These are phyloP conservation scores for Dysmachus trigonus DNA, from an alignment of 2,888 invertebrate species.

Conservation along the genomic window DNA sequence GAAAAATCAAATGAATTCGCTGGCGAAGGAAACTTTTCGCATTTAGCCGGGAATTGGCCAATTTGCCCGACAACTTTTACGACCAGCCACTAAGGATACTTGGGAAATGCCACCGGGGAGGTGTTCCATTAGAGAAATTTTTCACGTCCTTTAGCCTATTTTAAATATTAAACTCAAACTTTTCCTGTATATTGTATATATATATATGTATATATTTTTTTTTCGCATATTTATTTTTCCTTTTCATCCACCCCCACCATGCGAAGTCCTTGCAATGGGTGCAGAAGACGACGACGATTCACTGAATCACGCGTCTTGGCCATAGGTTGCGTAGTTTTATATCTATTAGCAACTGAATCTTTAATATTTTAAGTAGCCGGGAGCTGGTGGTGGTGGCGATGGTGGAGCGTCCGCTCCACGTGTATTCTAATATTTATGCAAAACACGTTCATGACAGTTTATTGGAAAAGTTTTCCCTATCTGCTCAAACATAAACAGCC, in stretches of 20 bases:
- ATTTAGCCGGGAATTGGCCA: background rate
- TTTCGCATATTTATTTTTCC: background rate
- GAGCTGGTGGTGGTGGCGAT: background rate
- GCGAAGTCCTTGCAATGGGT: background rate
- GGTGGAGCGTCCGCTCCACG: background rate
- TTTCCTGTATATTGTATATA: too few species aligned
- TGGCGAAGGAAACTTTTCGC: background rate
- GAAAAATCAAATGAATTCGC: background rate
- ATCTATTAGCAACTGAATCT: constrained; percentile 11
- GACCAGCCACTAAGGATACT: background rate
- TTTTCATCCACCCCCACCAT: background rate
- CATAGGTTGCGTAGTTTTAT: constrained; percentile 16
- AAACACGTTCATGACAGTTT: constrained; percentile 37
- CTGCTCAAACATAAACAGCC: background rate
- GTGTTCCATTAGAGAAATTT: constrained; percentile 10
- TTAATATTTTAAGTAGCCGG: constrained; percentile 28
- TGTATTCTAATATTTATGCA: constrained; percentile 28
- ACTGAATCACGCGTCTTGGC: background rate
- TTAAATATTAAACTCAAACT: constrained; percentile 31
- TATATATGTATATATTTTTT: background rate
- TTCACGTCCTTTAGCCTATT: constrained; percentile 25
- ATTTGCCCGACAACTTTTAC: background rate
- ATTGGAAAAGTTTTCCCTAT: constrained; percentile 28
- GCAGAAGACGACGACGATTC: background rate
- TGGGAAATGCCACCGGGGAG: background rate